phyloP scores from a whole-genome alignment of 2,888 invertebrate species.

The Autographa pulchrina region DNA sequence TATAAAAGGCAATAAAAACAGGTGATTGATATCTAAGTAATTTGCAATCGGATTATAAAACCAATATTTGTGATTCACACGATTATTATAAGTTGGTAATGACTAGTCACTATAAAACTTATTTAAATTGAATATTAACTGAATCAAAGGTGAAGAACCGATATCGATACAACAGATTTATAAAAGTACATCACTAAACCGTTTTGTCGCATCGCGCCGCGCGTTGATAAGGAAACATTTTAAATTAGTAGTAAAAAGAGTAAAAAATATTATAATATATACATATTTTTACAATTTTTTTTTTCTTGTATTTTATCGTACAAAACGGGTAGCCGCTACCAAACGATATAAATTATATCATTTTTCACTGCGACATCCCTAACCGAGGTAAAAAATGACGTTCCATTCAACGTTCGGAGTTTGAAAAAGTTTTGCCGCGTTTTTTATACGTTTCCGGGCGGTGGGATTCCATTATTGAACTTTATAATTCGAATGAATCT shows the following conservation, averaged over 20 bases:
- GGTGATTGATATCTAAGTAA: conserved; percentile 44
- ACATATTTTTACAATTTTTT: conserved; percentile 78
- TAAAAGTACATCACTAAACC: conserved; percentile 70
- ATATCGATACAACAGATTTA: conserved; percentile 60
- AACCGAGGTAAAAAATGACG: conserved; percentile 88
- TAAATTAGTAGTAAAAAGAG: conserved; percentile 86
- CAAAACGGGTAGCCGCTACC: conserved; percentile 89
- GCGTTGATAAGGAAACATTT: conserved; percentile 89
- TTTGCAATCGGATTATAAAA: conserved; percentile 28
- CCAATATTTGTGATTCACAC: conserved; percentile 5
- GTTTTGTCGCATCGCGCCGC: conserved; percentile 86
- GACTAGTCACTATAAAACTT: background rate
- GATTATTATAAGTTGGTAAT: background rate
- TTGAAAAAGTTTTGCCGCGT: conserved; percentile 88
- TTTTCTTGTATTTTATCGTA: conserved; percentile 88
- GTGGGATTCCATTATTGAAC: conserved; percentile 80
- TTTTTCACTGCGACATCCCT: conserved; percentile 88
- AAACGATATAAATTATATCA: conserved; percentile 89
- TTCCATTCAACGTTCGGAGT: conserved; percentile 84
- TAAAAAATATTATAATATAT: conserved; percentile 82
- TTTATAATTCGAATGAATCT: conserved; percentile 62
- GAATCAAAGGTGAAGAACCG: conserved; percentile 23
- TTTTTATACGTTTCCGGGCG: conserved; percentile 88
- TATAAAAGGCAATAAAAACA: conserved; percentile 27
- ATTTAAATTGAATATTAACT: too few relatives aligned